Evolutionary conservation across 2,113 vertebrate genomes (phyloP).

Genomic region (Lates calcarifer): DNA sequence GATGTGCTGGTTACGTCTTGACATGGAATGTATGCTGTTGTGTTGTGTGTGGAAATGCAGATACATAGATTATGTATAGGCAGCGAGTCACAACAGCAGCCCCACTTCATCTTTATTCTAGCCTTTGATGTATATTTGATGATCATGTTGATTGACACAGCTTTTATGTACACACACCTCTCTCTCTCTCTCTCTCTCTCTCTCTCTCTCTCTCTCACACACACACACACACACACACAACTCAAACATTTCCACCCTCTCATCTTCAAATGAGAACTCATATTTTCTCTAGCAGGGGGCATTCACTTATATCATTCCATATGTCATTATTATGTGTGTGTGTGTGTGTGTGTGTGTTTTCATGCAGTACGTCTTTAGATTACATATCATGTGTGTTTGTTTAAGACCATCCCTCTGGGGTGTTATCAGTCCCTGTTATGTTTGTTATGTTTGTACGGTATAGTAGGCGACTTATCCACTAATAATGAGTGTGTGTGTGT

Average conservation of each 20-base stretch:
- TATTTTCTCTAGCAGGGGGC: neutral
- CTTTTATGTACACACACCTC: slow-evolving; percentile 44
- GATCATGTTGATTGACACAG: slow-evolving; percentile 48
- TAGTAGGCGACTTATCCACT: slow-evolving; percentile 31
- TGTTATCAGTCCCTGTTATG: slow-evolving; percentile 28
- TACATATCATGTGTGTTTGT: slow-evolving; percentile 55
- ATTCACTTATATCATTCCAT: slow-evolving; percentile 25
- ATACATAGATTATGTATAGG: slow-evolving; percentile 25
- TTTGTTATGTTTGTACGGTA: slow-evolving; percentile 35
- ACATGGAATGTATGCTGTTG: slow-evolving; percentile 23
- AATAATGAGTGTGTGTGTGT: slow-evolving; percentile 22
- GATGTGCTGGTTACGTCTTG: slow-evolving; percentile 56
- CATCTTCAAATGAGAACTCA: slow-evolving; percentile 15
- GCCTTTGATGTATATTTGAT: slow-evolving; percentile 64
- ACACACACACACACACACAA: slow-evolving; percentile 6
- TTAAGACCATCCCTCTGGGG: slow-evolving; percentile 33
- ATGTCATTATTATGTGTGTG: slow-evolving; percentile 10
- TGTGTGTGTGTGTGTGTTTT: slow-evolving; percentile 7
- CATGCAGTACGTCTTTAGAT: no score
- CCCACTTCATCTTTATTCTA: slow-evolving; percentile 37
- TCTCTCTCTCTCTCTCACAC: no score
- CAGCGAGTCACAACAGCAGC: slow-evolving; percentile 25
- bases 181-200: no score
- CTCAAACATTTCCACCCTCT: neutral
- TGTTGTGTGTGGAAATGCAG: slow-evolving; percentile 11